Percentiles rank a stretch among this genome's conserved stretches.
These are phyloP conservation scores for Lagopus muta DNA, from an alignment of 2,113 vertebrate species.

Conservation along the genomic window DNA sequence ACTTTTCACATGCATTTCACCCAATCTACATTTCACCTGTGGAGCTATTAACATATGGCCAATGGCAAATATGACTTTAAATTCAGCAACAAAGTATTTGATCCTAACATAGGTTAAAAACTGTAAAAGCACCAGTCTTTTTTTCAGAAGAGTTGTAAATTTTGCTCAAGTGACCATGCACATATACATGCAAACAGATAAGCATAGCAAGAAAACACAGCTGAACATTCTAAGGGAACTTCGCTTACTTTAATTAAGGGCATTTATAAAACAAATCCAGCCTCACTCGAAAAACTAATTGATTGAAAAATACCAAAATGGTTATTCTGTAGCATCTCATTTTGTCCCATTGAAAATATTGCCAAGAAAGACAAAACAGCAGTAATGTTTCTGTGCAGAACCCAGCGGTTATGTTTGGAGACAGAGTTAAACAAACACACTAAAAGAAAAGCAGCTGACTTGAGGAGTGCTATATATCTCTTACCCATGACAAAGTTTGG, in stretches of 20 bases:
- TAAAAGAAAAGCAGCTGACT: not conserved
- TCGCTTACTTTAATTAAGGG: not conserved
- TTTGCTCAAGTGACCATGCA: not conserved
- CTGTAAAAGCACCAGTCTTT: not conserved
- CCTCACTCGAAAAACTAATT: not conserved
- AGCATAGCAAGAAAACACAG: not conserved
- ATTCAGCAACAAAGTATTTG: not conserved
- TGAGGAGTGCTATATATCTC: not conserved
- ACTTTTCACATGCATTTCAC: not conserved
- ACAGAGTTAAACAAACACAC: not conserved
- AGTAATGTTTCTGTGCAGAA: not conserved
- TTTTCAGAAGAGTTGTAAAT: not conserved
- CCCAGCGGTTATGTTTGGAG: not conserved
- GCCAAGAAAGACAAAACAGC: not conserved
- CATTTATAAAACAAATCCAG: not conserved
- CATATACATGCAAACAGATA: not conserved
- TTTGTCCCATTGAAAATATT: not conserved
- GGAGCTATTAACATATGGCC: rapidly evolving
- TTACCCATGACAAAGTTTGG: not conserved
- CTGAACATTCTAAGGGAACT: not conserved
- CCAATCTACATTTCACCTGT: not conserved
- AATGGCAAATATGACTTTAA: not conserved
- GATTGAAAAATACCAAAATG: not conserved
- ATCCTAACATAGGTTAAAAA: not conserved
- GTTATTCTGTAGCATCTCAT: not conserved